phyloP scores from a whole-genome alignment of 2,797 vertebrate species.

The Mallotus villosus region DNA sequence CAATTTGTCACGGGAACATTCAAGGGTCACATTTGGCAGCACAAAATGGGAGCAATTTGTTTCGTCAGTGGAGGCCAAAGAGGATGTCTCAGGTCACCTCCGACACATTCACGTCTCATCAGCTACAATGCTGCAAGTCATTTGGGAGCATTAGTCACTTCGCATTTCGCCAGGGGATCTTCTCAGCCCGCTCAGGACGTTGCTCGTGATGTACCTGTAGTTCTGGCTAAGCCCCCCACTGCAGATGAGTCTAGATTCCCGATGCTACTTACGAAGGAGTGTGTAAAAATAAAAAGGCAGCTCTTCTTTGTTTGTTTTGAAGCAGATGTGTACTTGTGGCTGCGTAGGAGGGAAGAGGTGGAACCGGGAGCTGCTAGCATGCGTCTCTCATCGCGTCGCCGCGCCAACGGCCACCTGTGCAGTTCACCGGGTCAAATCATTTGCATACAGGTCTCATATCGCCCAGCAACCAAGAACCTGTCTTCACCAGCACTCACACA shows the following conservation, averaged over 20 bases:
- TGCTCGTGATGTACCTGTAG: too few species aligned
- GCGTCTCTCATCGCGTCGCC: too few species aligned
- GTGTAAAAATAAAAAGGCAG: too few species aligned
- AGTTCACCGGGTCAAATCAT: constrained; percentile 16
- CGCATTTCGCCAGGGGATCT: background rate
- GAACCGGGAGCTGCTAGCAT: background rate
- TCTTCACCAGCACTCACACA: background rate
- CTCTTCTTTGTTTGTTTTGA: too few species aligned
- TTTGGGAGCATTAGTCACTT: constrained; percentile 36
- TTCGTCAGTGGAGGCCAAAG: constrained; percentile 42
- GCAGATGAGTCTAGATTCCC: too few species aligned
- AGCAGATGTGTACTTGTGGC: too few species aligned
- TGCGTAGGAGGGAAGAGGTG: too few species aligned
- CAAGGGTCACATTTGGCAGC: constrained; percentile 58
- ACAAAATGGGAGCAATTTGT: constrained; percentile 61
- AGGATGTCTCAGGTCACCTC: constrained; percentile 55
- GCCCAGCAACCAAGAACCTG: background rate
- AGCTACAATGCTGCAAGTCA: constrained; percentile 23
- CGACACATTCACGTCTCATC: constrained; percentile 53
- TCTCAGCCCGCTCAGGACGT: too few species aligned
- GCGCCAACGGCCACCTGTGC: background rate
- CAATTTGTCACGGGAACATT: constrained; percentile 70
- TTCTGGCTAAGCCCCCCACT: too few species aligned
- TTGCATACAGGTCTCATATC: constrained; percentile 20
- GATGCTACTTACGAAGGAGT: too few species aligned